phyloP scores from a whole-genome alignment of 2,113 vertebrate species.

The Clarias batrachus region DNA sequence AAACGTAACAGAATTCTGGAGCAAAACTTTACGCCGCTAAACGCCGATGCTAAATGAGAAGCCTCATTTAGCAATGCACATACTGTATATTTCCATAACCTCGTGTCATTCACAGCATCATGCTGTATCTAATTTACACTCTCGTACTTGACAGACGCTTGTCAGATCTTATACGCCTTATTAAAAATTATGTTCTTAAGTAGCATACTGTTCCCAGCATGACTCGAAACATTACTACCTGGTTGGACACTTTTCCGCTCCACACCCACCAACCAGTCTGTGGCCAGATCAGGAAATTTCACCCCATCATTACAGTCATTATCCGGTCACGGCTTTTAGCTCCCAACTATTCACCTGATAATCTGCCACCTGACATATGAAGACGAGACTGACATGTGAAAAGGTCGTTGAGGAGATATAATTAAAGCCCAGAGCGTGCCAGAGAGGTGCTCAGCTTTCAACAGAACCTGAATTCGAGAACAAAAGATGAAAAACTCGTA shows the following conservation, averaged over 20 bases:
- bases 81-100: background rate
- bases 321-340: background rate
- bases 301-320: slow-evolving; percentile 3
- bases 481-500: background rate
- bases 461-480: background rate
- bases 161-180: background rate
- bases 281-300: slow-evolving; percentile 4
- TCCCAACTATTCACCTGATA: slow-evolving; percentile 7
- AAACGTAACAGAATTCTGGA: background rate
- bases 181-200: background rate
- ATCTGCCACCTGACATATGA: background rate
- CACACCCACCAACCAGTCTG: too few relatives aligned
- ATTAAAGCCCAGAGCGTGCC: background rate
- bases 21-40: background rate
- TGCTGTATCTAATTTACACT: background rate
- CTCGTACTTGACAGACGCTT: background rate
- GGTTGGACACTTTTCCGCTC: background rate
- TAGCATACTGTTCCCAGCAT: background rate
- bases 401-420: background rate
- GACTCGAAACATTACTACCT: background rate
- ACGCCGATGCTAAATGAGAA: slow-evolving; percentile 1
- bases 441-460: background rate
- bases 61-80: background rate
- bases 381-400: background rate
- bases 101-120: background rate